Conservation (phyloP, 1,140 invertebrate species). For the Lordiphosa clarofinis region DNA sequence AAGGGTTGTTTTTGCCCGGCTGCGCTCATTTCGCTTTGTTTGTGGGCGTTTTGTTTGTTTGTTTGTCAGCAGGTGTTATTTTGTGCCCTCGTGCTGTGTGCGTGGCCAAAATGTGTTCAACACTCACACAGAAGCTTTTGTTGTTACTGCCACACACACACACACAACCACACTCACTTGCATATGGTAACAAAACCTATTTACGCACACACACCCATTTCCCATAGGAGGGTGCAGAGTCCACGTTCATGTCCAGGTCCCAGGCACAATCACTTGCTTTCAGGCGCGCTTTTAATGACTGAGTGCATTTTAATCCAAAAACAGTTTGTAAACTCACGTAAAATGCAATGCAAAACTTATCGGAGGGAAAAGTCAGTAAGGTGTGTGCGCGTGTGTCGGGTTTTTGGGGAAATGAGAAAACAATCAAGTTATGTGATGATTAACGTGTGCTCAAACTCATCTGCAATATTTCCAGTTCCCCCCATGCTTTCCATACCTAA, state of each 20-base stretch:
- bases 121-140: conserved; percentile 46
- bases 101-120: conserved; percentile 63
- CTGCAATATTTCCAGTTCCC: conserved; percentile 83
- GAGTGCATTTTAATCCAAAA: conserved; percentile 77
- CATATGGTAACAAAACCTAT: conserved; percentile 65
- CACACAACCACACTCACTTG: conserved; percentile 9
- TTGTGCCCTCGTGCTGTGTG: conserved; percentile 60
- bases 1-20: conserved; percentile 10
- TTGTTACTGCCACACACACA: conserved; percentile 38
- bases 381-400: background rate
- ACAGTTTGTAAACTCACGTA: conserved; percentile 75
- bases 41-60: conserved; percentile 65
- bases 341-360: conserved; percentile 55
- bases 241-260: conserved; percentile 3
- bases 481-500: conserved; percentile 93
- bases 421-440: conserved; percentile 8
- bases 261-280: conserved; percentile 61
- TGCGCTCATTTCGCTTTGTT: conserved; percentile 64
- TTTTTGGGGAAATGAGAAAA: conserved; percentile 10
- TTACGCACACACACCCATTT: conserved; percentile 43
- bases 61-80: conserved; percentile 75
- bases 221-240: conserved; percentile 17
- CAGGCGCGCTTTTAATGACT: conserved; percentile 73
- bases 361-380: conserved; percentile 24
- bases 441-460: no score